Base-by-base conservation (phyloP, 2,888 invertebrate species). In the Melanophora roralis region DNA sequence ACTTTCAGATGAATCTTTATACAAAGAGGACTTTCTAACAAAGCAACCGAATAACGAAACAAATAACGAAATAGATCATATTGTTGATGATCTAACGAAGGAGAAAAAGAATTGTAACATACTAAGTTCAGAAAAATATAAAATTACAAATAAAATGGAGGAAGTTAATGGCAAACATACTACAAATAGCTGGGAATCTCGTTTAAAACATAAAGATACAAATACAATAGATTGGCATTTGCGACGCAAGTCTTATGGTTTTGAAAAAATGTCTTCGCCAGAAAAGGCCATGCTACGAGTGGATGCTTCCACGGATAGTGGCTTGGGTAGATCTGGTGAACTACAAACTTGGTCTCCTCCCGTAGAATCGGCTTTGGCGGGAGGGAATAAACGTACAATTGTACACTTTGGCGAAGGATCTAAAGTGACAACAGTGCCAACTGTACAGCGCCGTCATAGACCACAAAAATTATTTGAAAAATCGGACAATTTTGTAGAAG, bases 231-330 rank as follows among this genome's bases (percentile, higher is more conserved):
- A 93, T 84, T 95, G 95, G 94, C 94, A 93, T 85, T 92, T 93
- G 78, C 91, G 95, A 82, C 91, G 95, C 82, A 95, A 95, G 89
- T 95, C 95, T 16, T 95, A 95, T 85, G 95, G 95, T 73, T 95
- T 95, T 85, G 93, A 93, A 86, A 91, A 91, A 81, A 91, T 92
- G 86, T 86, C 89, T 12, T 88, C 90, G 14, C 89, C 89, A 0
- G 87, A 88, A 45, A 88, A 86, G 36, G 85, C 87, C 59, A 88
- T 89, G 69, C 86, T 89, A 34, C 91, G 92, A 1, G 93, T 94
- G 85, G 94, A 94, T 86, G 94, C 94, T n/a, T 95, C 94, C 3
- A 95, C 94, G 1, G 95, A 95, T 84, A 95, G 95, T 85, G 95
- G 95, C 0, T 92, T 95, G 84, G 94, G 94, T 81, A 92, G 94